Evolutionary conservation across 1,140 invertebrate species (phyloP).

Genomic region (Drosophila insularis): DNA sequence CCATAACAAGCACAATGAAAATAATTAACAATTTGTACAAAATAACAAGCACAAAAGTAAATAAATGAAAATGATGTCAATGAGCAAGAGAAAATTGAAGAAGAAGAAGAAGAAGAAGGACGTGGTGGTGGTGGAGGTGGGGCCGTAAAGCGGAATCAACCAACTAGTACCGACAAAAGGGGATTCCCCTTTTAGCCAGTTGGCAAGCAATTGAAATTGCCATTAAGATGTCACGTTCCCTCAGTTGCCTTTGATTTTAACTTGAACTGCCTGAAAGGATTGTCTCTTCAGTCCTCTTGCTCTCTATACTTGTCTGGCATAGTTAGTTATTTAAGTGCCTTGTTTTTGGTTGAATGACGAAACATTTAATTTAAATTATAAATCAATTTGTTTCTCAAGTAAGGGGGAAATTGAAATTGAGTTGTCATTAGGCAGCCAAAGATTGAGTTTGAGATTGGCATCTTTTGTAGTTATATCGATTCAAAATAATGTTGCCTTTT

Average conservation of each 20-base stretch:
- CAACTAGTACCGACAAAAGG: slow-evolving; percentile 18
- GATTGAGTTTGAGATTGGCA: not conserved
- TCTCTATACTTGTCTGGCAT: not conserved
- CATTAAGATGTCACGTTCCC: slow-evolving; percentile 49
- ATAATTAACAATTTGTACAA: slow-evolving; percentile 77
- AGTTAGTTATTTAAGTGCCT: slow-evolving; percentile 37
- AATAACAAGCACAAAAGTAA: slow-evolving; percentile 44
- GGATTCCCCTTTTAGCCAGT: not conserved
- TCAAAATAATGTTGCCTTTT: not conserved
- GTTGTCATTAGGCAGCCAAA: not conserved
- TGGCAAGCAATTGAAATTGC: slow-evolving; percentile 17
- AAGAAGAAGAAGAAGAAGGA: not conserved
- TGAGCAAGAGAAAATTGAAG: slow-evolving; percentile 33
- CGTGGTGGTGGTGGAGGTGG: not conserved
- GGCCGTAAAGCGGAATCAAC: slow-evolving; percentile 26
- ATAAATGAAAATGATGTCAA: slow-evolving; percentile 60
- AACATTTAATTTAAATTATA: slow-evolving; percentile 68
- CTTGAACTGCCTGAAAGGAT: slow-evolving; percentile 41
- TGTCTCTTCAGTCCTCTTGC: slow-evolving; percentile 15
- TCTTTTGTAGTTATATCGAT: not conserved
- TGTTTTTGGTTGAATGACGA: slow-evolving; percentile 8
- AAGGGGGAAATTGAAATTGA: slow-evolving; percentile 13
- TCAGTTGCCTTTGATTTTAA: slow-evolving; percentile 35
- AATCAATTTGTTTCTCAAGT: slow-evolving; percentile 41
- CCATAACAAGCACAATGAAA: slow-evolving; percentile 72